Evolutionary conservation across 2,113 vertebrate species (phyloP).

Genomic region (Zosterops borbonicus): DNA sequence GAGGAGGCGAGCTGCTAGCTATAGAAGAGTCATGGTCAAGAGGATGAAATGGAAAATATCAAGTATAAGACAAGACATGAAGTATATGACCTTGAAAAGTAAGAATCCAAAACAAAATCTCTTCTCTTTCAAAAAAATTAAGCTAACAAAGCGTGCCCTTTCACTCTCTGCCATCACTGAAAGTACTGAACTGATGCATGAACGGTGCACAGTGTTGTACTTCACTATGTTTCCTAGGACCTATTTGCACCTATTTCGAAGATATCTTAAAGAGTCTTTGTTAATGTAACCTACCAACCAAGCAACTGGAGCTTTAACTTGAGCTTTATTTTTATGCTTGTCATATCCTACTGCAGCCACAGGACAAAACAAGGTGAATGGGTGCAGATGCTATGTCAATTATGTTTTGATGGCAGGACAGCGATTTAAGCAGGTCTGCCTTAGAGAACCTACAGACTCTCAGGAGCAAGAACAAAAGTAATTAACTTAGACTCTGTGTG

Average conservation of each 20-base stretch:
- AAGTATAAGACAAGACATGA: not conserved
- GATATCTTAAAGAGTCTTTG: not conserved
- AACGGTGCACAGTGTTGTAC: not conserved
- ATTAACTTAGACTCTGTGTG: not conserved
- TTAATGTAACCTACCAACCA: not conserved
- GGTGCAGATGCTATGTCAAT: not conserved
- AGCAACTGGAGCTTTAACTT: not conserved
- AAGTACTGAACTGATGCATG: not conserved
- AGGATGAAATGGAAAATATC: not conserved
- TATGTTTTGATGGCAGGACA: not conserved
- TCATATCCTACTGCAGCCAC: not conserved
- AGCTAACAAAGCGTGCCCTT: not conserved
- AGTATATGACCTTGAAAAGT: not conserved
- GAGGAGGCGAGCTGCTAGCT: not conserved
- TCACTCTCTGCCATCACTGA: not conserved
- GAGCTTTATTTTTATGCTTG: not conserved
- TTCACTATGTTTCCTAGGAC: not conserved
- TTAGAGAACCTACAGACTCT: not conserved
- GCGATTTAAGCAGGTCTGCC: not conserved
- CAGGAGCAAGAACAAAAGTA: not conserved
- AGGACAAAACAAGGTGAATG: not conserved
- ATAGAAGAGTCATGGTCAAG: not conserved
- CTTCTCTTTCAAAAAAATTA: not conserved
- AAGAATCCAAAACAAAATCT: not conserved
- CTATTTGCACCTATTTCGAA: not conserved